phyloP scores from a whole-genome alignment of 2,797 vertebrate species.

The Lithobates pipiens region DNA sequence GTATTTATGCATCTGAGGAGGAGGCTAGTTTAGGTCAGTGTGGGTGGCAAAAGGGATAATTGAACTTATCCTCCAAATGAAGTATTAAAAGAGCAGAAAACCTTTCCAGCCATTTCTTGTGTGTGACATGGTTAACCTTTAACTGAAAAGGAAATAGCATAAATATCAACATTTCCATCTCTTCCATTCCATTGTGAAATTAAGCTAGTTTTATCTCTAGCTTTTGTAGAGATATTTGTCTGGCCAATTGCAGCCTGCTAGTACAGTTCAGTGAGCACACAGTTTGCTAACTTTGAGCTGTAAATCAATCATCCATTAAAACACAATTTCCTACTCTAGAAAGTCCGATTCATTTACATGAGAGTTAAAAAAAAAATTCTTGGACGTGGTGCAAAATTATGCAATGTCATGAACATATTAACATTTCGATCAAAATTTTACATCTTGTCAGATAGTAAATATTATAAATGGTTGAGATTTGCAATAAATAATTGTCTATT shows the following conservation, averaged over 20 bases:
- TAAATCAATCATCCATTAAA: conserved; percentile 81
- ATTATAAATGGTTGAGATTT: conserved; percentile 86
- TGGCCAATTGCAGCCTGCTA: conserved; percentile 71
- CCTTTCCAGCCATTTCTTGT: no score
- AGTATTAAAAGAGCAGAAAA: no score
- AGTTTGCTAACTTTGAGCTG: conserved; percentile 69
- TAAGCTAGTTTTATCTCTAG: background rate
- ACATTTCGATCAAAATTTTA: conserved; percentile 88
- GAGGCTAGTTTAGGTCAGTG: no score
- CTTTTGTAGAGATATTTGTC: conserved; percentile 34
- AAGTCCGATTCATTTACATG: conserved; percentile 75
- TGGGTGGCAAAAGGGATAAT: no score
- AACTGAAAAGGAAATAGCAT: background rate
- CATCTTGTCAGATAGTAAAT: conserved; percentile 83
- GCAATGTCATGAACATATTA: conserved; percentile 86
- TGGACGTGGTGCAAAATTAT: conserved; percentile 78
- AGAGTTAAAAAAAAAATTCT: conserved; percentile 73
- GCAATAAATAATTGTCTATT: conserved; percentile 91
- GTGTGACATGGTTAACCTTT: background rate
- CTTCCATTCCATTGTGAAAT: background rate
- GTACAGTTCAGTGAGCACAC: conserved; percentile 63
- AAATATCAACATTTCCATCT: conserved; percentile 2
- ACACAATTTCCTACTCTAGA: conserved; percentile 72
- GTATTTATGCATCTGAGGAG: no score
- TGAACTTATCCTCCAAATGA: no score